These are phyloP conservation scores for Turdus rufiventris DNA, from an alignment of 2,113 vertebrate species.

Conservation along the genomic window DNA sequence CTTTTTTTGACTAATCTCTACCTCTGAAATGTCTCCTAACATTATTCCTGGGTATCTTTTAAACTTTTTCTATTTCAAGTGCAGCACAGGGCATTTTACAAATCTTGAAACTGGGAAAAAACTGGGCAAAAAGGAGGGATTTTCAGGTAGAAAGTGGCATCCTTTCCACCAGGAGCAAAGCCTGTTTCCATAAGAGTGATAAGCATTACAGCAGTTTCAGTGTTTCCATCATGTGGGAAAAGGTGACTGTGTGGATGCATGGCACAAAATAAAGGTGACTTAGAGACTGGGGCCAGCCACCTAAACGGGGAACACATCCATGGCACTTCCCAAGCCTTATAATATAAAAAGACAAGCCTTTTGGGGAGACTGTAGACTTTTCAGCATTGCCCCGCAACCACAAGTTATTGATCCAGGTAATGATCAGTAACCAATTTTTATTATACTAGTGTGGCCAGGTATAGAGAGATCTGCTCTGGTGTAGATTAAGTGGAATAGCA, in stretches of 20 bases:
- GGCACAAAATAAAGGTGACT: neutral
- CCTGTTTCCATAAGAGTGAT: neutral
- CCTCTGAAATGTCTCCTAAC: neutral
- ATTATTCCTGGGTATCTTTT: neutral
- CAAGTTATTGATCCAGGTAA: neutral
- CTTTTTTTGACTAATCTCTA: neutral
- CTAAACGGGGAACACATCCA: neutral
- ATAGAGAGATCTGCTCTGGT: neutral
- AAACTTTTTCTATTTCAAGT: neutral
- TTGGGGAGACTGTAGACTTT: neutral
- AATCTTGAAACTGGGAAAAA: neutral
- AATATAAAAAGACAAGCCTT: neutral
- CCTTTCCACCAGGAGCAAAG: neutral
- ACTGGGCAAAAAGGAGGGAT: neutral
- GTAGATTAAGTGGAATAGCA: neutral
- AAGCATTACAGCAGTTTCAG: neutral
- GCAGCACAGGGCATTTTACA: rapidly evolving
- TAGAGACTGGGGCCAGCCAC: neutral
- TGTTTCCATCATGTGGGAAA: neutral
- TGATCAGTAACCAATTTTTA: neutral
- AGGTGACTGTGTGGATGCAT: neutral
- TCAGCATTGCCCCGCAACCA: neutral
- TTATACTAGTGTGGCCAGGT: neutral
- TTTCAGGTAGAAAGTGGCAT: neutral
- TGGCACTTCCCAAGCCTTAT: neutral